These are phyloP conservation scores for Hartigia nigra DNA, from an alignment of 2,888 invertebrate genomes.

Conservation along the genomic window DNA sequence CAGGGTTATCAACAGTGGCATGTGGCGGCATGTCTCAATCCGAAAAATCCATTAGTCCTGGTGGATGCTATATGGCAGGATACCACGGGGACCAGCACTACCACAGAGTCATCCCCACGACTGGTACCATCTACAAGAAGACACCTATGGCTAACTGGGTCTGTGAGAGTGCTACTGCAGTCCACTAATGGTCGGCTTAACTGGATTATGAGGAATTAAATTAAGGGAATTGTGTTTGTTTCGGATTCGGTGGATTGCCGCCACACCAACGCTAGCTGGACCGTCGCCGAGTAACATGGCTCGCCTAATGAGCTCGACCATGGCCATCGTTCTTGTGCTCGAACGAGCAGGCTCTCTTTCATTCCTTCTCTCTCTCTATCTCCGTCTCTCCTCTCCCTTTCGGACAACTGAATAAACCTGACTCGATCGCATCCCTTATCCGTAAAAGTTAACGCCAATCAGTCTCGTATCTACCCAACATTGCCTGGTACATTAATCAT, in stretches of 20 bases:
- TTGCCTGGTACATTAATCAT: background rate
- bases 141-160: background rate
- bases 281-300: conserved; percentile 25
- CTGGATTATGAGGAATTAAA: conserved; percentile 58
- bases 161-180: conserved; percentile 22
- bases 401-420: background rate
- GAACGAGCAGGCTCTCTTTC: conserved; percentile 6
- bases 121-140: background rate
- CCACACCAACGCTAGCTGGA: conserved; percentile 6
- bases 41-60: conserved; percentile 60
- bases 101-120: conserved; percentile 3
- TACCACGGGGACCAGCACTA: conserved; percentile 3
- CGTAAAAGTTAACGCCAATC: background rate
- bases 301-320: conserved; percentile 42
- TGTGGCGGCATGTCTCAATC: conserved; percentile 52
- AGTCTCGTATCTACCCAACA: background rate
- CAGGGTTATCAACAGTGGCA: conserved; percentile 25
- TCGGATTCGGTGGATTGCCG: conserved; percentile 29
- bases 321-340: conserved; percentile 5
- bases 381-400: conserved; percentile 15
- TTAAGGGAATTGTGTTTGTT: conserved; percentile 54
- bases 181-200: conserved; percentile 56
- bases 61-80: conserved; percentile 28
- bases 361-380: background rate
- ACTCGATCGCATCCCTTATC: background rate